Conservation (phyloP, 2,797 vertebrate species). For the Eulemur albifrons region DNA sequence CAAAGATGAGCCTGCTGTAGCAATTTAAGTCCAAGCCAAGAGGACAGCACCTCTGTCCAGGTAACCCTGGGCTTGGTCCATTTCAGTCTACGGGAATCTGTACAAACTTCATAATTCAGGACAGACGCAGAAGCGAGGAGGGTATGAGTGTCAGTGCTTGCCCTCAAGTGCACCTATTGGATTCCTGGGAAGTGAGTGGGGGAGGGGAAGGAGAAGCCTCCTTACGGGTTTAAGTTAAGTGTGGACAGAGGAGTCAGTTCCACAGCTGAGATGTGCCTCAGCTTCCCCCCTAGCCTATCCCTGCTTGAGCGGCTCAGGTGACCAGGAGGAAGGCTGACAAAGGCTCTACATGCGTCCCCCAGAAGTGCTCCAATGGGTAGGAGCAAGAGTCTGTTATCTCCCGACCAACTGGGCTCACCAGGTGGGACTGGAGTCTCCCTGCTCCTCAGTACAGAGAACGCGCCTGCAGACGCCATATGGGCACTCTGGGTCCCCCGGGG, state of each 20-base stretch:
- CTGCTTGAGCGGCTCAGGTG: not conserved
- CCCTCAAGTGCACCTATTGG: not conserved
- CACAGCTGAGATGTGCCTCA: not conserved
- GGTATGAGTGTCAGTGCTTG: not conserved
- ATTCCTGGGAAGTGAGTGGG: not conserved
- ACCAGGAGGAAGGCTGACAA: not conserved
- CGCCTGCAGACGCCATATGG: not conserved
- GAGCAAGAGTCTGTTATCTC: not conserved
- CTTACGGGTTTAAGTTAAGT: not conserved
- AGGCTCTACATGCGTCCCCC: fast-evolving
- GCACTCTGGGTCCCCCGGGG: not conserved
- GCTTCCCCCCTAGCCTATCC: not conserved
- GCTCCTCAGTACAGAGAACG: not conserved
- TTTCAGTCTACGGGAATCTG: not conserved
- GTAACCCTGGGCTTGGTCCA: not conserved
- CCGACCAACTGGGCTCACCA: not conserved
- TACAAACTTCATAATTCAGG: not conserved
- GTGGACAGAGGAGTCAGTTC: not conserved
- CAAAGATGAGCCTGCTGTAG: not conserved
- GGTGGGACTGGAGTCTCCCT: not conserved
- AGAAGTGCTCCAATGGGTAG: not conserved
- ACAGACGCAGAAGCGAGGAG: not conserved
- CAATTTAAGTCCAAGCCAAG: not conserved
- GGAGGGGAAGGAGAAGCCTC: not conserved
- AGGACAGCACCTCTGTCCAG: not conserved